Percentiles rank a stretch among this genome's conserved stretches.
Evolutionary conservation across 2,888 invertebrate genomes (phyloP).

Genomic region (Byasa hedistus): DNA sequence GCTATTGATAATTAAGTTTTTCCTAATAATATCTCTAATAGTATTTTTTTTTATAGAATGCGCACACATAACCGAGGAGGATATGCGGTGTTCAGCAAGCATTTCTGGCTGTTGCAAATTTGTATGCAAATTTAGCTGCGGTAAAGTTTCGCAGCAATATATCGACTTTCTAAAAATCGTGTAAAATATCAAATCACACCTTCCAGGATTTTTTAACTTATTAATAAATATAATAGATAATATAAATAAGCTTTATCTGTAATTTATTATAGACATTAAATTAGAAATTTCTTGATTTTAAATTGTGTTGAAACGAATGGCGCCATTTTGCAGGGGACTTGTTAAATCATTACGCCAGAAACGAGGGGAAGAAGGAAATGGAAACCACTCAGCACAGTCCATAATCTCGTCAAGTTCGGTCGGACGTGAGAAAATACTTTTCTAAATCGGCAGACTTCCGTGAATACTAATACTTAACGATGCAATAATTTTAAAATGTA

Average conservation of each 20-base stretch:
- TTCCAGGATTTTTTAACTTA: too few relatives aligned
- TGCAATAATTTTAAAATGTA: neutral
- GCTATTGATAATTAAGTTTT: too few relatives aligned
- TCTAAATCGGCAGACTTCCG: slow-evolving; percentile 53
- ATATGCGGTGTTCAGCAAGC: neutral
- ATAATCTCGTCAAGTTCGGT: slow-evolving; percentile 23
- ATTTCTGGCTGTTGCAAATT: neutral
- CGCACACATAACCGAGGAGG: neutral
- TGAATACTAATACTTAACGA: slow-evolving; percentile 70
- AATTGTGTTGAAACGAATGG: slow-evolving; percentile 3
- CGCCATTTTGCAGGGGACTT: slow-evolving; percentile 5
- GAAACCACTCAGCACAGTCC: slow-evolving; percentile 24
- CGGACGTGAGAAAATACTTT: slow-evolving; percentile 20
- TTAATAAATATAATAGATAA: neutral
- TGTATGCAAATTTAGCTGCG: neutral
- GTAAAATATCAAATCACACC: too few relatives aligned
- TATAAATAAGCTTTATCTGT: neutral
- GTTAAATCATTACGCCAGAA: slow-evolving; percentile 17
- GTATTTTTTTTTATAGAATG: too few relatives aligned
- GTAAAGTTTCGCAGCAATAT: neutral
- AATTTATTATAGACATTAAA: neutral
- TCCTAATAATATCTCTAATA: too few relatives aligned
- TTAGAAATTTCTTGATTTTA: neutral
- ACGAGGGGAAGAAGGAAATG: slow-evolving; percentile 23
- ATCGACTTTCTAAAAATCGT: neutral